Percentiles rank a stretch among this genome's conserved stretches.
Evolutionary conservation across 2,888 invertebrate species (phyloP).

Genomic region (Phrixothrix hirtus): DNA sequence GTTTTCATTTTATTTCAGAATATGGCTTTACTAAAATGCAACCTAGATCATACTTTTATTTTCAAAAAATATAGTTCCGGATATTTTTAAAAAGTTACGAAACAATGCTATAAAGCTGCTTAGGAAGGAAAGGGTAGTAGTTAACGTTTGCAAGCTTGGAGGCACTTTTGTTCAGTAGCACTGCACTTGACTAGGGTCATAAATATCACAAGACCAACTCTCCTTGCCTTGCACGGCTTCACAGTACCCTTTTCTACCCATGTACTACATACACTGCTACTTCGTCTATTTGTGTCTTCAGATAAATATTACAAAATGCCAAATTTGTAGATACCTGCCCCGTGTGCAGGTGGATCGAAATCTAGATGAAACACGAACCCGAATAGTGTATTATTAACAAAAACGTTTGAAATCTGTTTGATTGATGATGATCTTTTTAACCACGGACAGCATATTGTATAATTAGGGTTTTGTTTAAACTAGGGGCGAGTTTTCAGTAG

Average conservation of each 20-base stretch:
- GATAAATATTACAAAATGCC: constrained; percentile 19
- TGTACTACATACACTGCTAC: constrained; percentile 7
- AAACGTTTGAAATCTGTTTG: background rate
- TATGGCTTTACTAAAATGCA: too few relatives aligned
- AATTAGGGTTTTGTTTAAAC: background rate
- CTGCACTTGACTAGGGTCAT: constrained; percentile 39
- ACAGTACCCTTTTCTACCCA: constrained; percentile 15
- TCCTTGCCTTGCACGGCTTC: constrained; percentile 27
- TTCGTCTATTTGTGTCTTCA: constrained; percentile 11
- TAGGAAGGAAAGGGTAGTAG: constrained; percentile 12
- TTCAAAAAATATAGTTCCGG: too few relatives aligned
- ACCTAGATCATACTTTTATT: too few relatives aligned
- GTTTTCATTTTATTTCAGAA: too few relatives aligned
- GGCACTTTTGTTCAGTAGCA: constrained; percentile 36
- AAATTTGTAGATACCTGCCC: too few relatives aligned
- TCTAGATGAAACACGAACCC: background rate
- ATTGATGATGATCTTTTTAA: background rate
- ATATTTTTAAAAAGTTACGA: too few relatives aligned
- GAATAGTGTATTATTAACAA: background rate
- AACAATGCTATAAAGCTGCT: background rate
- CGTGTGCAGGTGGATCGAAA: constrained; percentile 5
- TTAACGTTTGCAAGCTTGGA: constrained; percentile 19
- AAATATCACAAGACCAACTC: constrained; percentile 36
- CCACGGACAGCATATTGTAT: background rate
- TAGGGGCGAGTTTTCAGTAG: background rate